phyloP scores from a whole-genome alignment of 2,888 invertebrate species.

The Clitarchus hookeri region DNA sequence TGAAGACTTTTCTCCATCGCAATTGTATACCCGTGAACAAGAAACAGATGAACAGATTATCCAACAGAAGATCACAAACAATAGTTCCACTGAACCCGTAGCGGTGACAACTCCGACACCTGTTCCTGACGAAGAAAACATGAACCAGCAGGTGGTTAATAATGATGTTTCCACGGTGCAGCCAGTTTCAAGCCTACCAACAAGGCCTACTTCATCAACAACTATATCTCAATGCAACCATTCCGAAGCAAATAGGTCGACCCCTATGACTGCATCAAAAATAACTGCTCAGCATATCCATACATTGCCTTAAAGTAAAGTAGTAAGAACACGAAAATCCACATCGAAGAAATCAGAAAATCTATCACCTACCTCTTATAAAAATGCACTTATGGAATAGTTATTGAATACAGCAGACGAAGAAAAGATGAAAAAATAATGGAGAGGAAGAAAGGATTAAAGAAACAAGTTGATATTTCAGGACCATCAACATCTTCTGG shows the following conservation, averaged over 20 bases:
- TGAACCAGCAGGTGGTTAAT: not conserved
- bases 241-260: not conserved
- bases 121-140: not conserved
- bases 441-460: conserved; percentile 2
- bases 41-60: not conserved
- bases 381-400: not conserved
- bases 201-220: not conserved
- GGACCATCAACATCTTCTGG: not conserved
- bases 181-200: not conserved
- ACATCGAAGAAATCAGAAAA: not conserved
- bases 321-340: not conserved
- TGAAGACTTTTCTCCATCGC: not conserved
- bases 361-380: not conserved
- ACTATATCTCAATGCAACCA: not conserved
- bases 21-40: not conserved
- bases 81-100: not conserved
- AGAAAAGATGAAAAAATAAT: not conserved
- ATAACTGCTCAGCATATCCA: not conserved
- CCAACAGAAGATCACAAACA: not conserved
- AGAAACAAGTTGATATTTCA: not conserved
- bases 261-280: not conserved
- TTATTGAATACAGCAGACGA: not conserved
- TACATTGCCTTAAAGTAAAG: not conserved
- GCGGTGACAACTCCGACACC: not conserved
- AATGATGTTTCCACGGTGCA: not conserved